phyloP scores from a whole-genome alignment of 2,113 vertebrate species.

The Xiphophorus hellerii region DNA sequence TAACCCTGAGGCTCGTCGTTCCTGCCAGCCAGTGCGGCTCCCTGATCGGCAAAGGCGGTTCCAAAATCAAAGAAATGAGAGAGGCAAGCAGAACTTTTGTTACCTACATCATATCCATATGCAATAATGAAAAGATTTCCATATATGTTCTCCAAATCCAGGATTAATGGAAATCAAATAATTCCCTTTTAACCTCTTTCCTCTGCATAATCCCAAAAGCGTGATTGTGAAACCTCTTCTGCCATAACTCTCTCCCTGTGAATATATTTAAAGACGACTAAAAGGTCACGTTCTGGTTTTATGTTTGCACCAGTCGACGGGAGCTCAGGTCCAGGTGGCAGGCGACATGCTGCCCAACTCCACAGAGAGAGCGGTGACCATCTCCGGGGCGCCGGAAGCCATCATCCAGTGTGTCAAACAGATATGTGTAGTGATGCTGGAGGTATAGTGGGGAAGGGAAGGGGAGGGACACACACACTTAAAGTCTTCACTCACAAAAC shows the following conservation, averaged over 20 bases:
- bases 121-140: not conserved
- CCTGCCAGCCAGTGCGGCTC: slow-evolving; percentile 97
- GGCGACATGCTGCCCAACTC: slow-evolving; percentile 99
- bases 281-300: not conserved
- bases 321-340: slow-evolving; percentile 97
- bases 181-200: slow-evolving; percentile 12
- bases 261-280: not conserved
- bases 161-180: slow-evolving; percentile 2
- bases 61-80: slow-evolving; percentile 98
- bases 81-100: slow-evolving; percentile 80
- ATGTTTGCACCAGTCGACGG: slow-evolving; percentile 87
- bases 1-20: slow-evolving; percentile 92
- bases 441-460: slow-evolving; percentile 86
- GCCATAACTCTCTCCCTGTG: not conserved
- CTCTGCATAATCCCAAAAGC: slow-evolving; percentile 2
- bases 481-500: slow-evolving; percentile 2
- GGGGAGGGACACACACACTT: not conserved
- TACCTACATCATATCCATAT: not conserved
- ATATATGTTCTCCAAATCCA: not conserved
- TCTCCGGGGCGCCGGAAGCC: slow-evolving; percentile 96
- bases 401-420: slow-evolving; percentile 99
- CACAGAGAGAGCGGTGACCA: slow-evolving; percentile 96
- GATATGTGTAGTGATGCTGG: slow-evolving; percentile 99
- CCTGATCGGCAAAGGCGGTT: slow-evolving; percentile 96
- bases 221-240: not conserved